A percentile compares a stretch with the other conserved stretches of the same genome.
Conservation (phyloP, 2,113 vertebrate species). For the Entomyzon cyanotis region DNA sequence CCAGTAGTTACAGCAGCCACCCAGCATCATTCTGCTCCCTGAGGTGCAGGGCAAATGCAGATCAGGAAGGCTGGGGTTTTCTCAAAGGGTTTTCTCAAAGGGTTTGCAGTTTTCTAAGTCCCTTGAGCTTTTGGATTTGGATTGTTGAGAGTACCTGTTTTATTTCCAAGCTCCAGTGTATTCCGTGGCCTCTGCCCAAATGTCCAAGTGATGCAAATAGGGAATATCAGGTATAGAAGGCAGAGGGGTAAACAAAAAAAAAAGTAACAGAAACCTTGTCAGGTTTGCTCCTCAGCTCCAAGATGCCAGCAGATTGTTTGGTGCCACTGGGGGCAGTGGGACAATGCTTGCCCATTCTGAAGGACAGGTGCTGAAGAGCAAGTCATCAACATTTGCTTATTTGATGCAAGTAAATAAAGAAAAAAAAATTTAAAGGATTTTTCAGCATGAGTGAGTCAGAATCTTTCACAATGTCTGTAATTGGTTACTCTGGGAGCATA, state of each 20-base stretch:
- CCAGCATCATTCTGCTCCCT: not conserved
- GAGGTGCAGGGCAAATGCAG: not conserved
- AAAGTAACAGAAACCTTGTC: not conserved
- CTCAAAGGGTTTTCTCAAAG: not conserved
- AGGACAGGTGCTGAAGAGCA: not conserved
- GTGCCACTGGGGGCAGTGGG: not conserved
- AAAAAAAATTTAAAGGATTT: not conserved
- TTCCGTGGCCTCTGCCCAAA: not conserved
- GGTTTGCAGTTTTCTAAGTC: not conserved
- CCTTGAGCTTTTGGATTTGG: not conserved
- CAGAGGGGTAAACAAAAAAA: not conserved
- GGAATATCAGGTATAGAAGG: not conserved
- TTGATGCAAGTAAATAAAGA: constrained; percentile 49
- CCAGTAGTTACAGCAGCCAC: not conserved
- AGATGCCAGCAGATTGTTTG: not conserved
- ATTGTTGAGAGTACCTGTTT: not conserved
- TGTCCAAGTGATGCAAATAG: not conserved
- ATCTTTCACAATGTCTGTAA: constrained; percentile 71
- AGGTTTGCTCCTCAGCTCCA: not conserved
- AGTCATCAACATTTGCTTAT: constrained; percentile 55
- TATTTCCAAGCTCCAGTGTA: not conserved
- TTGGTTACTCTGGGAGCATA: constrained; percentile 72
- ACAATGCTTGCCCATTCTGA: not conserved
- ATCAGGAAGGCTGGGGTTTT: not conserved
- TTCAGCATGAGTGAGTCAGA: constrained; percentile 36